Conservation (phyloP, 1,140 invertebrate species). For the Drosophila simulans region DNA sequence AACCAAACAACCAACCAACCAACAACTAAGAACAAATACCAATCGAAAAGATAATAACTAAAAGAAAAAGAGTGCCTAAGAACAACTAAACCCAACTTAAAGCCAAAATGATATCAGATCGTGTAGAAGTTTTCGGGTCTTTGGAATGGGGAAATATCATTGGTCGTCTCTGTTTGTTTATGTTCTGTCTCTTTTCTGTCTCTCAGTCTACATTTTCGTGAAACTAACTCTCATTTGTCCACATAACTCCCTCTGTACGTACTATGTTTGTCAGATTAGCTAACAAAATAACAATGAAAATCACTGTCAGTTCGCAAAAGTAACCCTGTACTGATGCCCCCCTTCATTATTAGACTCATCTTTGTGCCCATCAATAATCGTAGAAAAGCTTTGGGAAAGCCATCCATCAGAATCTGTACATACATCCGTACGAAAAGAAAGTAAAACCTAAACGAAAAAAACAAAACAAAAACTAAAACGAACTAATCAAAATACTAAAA, state of each 20-base stretch:
- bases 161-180: constrained; percentile 25
- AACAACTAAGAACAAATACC: constrained; percentile 22
- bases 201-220: background rate
- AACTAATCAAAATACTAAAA: constrained; percentile 28
- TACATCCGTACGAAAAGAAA: constrained; percentile 20
- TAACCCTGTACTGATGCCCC: constrained; percentile 3
- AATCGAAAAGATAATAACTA: constrained; percentile 12
- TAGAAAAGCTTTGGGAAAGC: constrained; percentile 40
- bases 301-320: constrained; percentile 9
- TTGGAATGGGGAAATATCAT: constrained; percentile 7
- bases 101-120: constrained; percentile 4
- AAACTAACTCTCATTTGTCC: constrained; percentile 30
- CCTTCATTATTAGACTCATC: constrained; percentile 26
- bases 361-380: constrained; percentile 23
- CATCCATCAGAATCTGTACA: constrained; percentile 35
- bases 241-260: constrained; percentile 16
- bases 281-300: background rate
- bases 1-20: constrained; percentile 48
- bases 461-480: constrained; percentile 1
- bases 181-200: constrained; percentile 18
- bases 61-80: constrained; percentile 9
- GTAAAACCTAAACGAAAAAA: constrained; percentile 9
- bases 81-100: background rate
- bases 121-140: background rate
- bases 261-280: constrained; percentile 26